Percentiles rank a stretch among this genome's conserved stretches.
phyloP scores from a whole-genome alignment of 2,797 vertebrate genomes.

The Apogon hyalosoma region DNA sequence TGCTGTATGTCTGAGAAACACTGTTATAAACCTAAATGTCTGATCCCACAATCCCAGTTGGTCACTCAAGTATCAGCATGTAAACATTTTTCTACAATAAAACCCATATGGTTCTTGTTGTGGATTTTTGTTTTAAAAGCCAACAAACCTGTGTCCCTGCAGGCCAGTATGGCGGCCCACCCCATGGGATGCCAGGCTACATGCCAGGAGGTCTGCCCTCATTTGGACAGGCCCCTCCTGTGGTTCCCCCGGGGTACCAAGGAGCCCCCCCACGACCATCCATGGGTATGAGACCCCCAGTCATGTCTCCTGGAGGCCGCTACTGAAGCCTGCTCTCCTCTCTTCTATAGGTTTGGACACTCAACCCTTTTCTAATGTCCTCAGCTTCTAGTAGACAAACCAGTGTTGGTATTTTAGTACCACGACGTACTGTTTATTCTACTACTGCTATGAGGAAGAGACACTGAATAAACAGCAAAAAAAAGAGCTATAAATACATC shows the following conservation, averaged over 20 bases:
- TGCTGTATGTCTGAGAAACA: too few relatives aligned
- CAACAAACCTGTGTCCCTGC: constrained; percentile 36
- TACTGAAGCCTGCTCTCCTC: constrained; percentile 90
- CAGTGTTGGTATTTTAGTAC: constrained; percentile 69
- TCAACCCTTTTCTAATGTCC: constrained; percentile 95
- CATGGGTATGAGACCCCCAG: constrained; percentile 94
- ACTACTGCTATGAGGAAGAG: constrained; percentile 74
- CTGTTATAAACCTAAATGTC: too few relatives aligned
- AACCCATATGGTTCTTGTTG: not conserved
- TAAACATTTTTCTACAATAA: too few relatives aligned
- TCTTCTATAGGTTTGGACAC: constrained; percentile 90
- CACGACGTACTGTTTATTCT: constrained; percentile 48
- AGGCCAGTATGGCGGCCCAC: constrained; percentile 93
- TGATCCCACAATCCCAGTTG: too few relatives aligned
- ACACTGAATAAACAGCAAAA: constrained; percentile 57
- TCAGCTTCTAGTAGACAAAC: constrained; percentile 91
- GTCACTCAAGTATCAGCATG: too few relatives aligned
- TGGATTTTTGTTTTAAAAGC: not conserved
- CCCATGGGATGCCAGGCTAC: constrained; percentile 93
- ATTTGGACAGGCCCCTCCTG: constrained; percentile 91
- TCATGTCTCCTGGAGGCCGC: constrained; percentile 95
- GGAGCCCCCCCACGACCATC: constrained; percentile 86
- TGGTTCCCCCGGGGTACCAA: constrained; percentile 90
- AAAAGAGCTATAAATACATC: constrained; percentile 43
- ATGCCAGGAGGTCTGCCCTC: constrained; percentile 92